Percentiles rank a stretch among this genome's conserved stretches.
phyloP scores from a whole-genome alignment of 2,113 vertebrate species.

The Dolichallabes microphthalmus region DNA sequence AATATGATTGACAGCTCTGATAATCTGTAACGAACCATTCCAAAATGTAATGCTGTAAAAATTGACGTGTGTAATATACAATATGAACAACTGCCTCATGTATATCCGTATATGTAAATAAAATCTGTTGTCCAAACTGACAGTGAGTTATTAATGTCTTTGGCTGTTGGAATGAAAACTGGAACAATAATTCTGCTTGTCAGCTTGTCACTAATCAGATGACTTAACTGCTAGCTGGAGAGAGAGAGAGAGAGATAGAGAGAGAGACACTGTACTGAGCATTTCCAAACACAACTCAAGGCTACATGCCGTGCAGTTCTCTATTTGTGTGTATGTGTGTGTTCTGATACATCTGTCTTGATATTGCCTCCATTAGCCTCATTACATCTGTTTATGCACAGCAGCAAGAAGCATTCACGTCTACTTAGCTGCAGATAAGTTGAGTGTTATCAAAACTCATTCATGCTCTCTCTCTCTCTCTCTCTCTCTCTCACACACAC shows the following conservation, averaged over 20 bases:
- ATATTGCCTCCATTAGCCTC: slow-evolving; percentile 53
- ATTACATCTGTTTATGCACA: slow-evolving; percentile 51
- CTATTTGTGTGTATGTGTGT: background rate
- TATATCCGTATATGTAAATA: slow-evolving; percentile 13
- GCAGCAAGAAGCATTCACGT: background rate
- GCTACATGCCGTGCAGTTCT: slow-evolving; percentile 13
- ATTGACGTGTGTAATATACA: background rate
- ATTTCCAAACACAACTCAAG: slow-evolving; percentile 36
- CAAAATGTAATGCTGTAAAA: background rate
- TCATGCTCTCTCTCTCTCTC: slow-evolving; percentile 40
- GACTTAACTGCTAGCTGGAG: slow-evolving; percentile 42
- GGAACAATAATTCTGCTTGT: slow-evolving; percentile 48
- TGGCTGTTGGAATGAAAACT: slow-evolving; percentile 15
- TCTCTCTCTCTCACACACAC: slow-evolving; percentile 40
- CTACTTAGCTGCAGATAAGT: slow-evolving; percentile 44
- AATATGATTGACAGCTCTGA: background rate
- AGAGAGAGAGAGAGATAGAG: slow-evolving; percentile 27
- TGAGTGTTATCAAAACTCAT: slow-evolving; percentile 30
- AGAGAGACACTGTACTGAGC: slow-evolving; percentile 9
- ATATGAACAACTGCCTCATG: slow-evolving; percentile 11
- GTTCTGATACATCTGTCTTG: slow-evolving; percentile 44
- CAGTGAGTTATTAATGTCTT: slow-evolving; percentile 25
- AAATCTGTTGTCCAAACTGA: slow-evolving; percentile 11
- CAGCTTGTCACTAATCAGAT: slow-evolving; percentile 47
- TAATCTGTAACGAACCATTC: slow-evolving; percentile 1